Conservation (phyloP, 64 coral and sea anemone species). For the Montipora foliosa region DNA sequence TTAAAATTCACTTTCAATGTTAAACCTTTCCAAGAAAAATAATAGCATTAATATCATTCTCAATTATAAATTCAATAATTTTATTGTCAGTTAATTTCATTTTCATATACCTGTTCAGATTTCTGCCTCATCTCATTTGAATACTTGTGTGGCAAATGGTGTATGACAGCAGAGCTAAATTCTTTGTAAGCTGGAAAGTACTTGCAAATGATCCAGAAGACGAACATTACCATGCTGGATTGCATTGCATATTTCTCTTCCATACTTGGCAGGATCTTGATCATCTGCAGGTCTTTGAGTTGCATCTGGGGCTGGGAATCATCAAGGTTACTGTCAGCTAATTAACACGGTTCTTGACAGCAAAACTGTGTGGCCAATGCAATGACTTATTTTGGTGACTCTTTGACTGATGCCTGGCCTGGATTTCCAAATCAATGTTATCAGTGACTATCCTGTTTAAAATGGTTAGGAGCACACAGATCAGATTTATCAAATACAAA, state of each 20-base stretch:
- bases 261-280: not conserved
- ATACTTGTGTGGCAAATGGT: constrained; percentile 30
- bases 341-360: not conserved
- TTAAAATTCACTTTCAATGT: too few relatives aligned
- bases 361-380: constrained; percentile 46
- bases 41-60: too few relatives aligned
- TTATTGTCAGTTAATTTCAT: not conserved
- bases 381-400: constrained; percentile 16
- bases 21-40: too few relatives aligned
- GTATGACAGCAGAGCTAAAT: constrained; percentile 11
- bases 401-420: constrained; percentile 38
- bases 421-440: constrained; percentile 32
- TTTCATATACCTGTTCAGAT: constrained; percentile 40
- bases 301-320: not conserved
- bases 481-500: too few relatives aligned
- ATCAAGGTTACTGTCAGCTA: not conserved
- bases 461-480: not conserved
- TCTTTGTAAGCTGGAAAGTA: constrained; percentile 16
- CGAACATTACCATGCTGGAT: not conserved
- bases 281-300: not conserved
- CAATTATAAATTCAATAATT: too few relatives aligned
- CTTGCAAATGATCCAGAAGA: constrained; percentile 13
- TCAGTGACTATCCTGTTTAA: constrained; percentile 9
- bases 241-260: constrained; percentile 11
- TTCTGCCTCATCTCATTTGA: constrained; percentile 25